Evolutionary conservation across 1,140 invertebrate species (phyloP).

Genomic region (Brachionus asplanchnoidis): DNA sequence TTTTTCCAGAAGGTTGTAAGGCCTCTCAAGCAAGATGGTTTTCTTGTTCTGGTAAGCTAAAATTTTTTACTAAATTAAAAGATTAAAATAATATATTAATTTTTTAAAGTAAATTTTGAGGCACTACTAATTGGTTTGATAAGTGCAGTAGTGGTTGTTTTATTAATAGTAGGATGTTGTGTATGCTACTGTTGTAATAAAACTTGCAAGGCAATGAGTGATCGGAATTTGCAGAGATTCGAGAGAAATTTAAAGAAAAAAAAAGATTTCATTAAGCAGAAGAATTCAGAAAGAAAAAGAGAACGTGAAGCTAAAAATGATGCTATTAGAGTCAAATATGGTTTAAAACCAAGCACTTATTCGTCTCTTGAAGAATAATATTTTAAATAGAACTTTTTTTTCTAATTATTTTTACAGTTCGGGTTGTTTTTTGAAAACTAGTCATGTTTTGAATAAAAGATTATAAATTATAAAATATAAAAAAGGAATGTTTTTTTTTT

Average conservation of each 20-base stretch:
- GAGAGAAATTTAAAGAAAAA: not conserved
- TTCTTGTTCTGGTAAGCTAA: constrained; percentile 28
- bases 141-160: not conserved
- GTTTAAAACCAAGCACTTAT: constrained; percentile 9
- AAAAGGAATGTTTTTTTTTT: too few species aligned
- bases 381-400: too few species aligned
- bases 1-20: constrained; percentile 34
- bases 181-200: constrained; percentile 40
- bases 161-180: constrained; percentile 10
- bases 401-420: too few species aligned
- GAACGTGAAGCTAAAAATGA: not conserved
- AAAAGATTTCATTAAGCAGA: constrained; percentile 8
- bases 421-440: not conserved
- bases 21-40: constrained; percentile 26
- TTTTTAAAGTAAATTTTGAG: constrained; percentile 20
- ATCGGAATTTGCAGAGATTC: not conserved
- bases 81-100: not conserved
- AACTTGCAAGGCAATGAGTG: constrained; percentile 36
- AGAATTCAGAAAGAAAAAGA: not conserved
- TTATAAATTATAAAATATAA: too few species aligned
- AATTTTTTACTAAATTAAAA: not conserved
- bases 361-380: not conserved
- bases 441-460: not conserved
- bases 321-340: constrained; percentile 33
- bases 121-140: constrained; percentile 24